Base-by-base conservation (phyloP, 2,888 invertebrate species). In the Cheilosia pagana region DNA sequence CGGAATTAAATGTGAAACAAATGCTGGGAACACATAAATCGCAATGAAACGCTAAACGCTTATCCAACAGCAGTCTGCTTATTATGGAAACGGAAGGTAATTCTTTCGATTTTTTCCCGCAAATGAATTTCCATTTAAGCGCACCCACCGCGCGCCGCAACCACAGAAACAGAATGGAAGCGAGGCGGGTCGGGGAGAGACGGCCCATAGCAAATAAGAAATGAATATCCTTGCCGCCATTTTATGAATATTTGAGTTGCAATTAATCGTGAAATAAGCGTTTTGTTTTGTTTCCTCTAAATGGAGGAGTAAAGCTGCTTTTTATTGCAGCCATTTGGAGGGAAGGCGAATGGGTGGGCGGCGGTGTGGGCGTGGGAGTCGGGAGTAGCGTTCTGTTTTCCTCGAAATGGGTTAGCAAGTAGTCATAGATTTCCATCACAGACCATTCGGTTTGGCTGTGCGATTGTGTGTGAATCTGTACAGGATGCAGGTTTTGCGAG, bases 211-310 rank as follows among this genome's bases (percentile, higher is more conserved):
- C 7, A 53, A 57, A 68, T 65, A 79, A 83, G 81, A 76, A 81
- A 85, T 71, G 52, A 67, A 85, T 81, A 78, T 81, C 71, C 75
- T 48, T 63, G 70, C 85, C 81, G 81, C 85, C 81, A 81, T 85
- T 85, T 81, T 76, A 85, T 85, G 60, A 85, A 85, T 85, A 85
- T 85, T 85, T 81, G 85, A 85, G 85, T 85, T 62, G 85, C 81
- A 85, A 85, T 85, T 85, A 85, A 85, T 85, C 85, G 85, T 81
- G 63, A 81, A 75, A 85, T 76, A 85, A 85, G 62, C 81, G 85
- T 85, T 85, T 85, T 85, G 85, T 85, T 85, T 85, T 85, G 85
- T 85, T 85, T 67, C 60, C 81, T 76, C 76, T 81, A 81, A 79
- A 83, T 79, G 63, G 83, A 74, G 63, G 74, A 75, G 74, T 83